A percentile compares a stretch with the other conserved stretches of the same genome.
Conservation (phyloP, 2,888 invertebrate genomes). For the Phymatocera aterrima region DNA sequence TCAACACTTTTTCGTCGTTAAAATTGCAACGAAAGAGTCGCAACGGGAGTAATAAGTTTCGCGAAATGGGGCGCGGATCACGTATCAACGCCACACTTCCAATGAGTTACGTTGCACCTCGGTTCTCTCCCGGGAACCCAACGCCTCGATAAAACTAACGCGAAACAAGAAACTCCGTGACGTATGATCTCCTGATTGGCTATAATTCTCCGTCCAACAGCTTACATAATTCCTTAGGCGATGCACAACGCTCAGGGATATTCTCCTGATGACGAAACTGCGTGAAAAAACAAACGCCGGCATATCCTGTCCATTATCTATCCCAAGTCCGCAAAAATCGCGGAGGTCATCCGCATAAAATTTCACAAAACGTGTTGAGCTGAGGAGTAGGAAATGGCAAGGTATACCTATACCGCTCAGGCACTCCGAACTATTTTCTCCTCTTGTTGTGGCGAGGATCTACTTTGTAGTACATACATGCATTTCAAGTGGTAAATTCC, state of each 20-base stretch:
- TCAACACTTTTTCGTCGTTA: conserved; percentile 15
- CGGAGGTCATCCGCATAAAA: too few relatives aligned
- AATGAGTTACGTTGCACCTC: conserved; percentile 19
- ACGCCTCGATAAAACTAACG: conserved; percentile 17
- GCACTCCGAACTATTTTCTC: not conserved
- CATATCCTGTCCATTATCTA: too few relatives aligned
- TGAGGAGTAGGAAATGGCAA: not conserved
- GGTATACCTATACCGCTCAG: too few relatives aligned
- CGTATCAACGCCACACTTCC: conserved; percentile 40
- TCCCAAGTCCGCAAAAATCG: too few relatives aligned
- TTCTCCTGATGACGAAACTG: too few relatives aligned
- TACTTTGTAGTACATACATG: conserved; percentile 37
- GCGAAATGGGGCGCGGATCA: conserved; percentile 38
- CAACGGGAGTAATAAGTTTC: conserved; percentile 38
- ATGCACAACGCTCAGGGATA: too few relatives aligned
- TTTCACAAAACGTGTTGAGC: not conserved
- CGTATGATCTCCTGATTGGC: not conserved
- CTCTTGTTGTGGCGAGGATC: conserved; percentile 24
- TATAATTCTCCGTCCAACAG: not conserved
- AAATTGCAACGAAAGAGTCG: conserved; percentile 34
- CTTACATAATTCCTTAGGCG: too few relatives aligned
- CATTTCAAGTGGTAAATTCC: conserved; percentile 35
- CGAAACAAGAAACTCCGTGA: conserved; percentile 25
- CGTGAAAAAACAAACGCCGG: too few relatives aligned
- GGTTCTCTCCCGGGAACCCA: conserved; percentile 3